Evolutionary conservation across 2,113 vertebrate species (phyloP), one percentile per base, ranked within the genome.

Genomic region (Pangasianodon hypophthalmus): DNA sequence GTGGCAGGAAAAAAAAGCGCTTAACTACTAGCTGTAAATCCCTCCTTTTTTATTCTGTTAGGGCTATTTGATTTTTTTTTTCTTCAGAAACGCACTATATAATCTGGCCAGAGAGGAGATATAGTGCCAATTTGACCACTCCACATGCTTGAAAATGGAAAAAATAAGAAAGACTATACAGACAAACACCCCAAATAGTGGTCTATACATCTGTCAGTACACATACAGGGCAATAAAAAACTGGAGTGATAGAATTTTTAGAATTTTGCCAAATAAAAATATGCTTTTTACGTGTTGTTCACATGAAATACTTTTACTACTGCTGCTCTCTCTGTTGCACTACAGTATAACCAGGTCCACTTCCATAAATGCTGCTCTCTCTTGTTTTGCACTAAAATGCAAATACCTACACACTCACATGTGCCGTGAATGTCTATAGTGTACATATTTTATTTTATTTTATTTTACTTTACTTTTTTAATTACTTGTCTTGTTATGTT

Each of bases 21-120:
- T 85, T 60, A 62, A 85, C 56, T 29, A 26, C 21, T 44, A 64
- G 60, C 84, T 64, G 11, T 85, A 85, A 85, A 85, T 64, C 60
- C 58, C 58, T 29, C 24, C 84, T 85, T 85, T 48, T 48, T 85
- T 60, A 85, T 11, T 62, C 11, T 85, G 84, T 60, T 29, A 13
- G 32, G 32, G 32, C 58, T 29, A 62, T 85, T 85, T n/a, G 41
- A 26, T 32, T 83, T 56, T 84, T 29, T 80, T 79, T 10, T 13
- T 14, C 46, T 48, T 29, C 26, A 29, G 77, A 80, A 50, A 50
- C 1, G 9, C 77, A 48, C 54, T 83, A 56, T 83, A 83, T 44
- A 60, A 44, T 84, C 32, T 58, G 32, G 32, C 37, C 41, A 24
- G 54, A 44, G 21, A 41, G 21, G 44, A 60, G 56, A 21, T 29